Percentiles rank a stretch among this genome's conserved stretches.
Evolutionary conservation across 2,113 vertebrate genomes (phyloP).

Genomic region (Eretmochelys imbricata): DNA sequence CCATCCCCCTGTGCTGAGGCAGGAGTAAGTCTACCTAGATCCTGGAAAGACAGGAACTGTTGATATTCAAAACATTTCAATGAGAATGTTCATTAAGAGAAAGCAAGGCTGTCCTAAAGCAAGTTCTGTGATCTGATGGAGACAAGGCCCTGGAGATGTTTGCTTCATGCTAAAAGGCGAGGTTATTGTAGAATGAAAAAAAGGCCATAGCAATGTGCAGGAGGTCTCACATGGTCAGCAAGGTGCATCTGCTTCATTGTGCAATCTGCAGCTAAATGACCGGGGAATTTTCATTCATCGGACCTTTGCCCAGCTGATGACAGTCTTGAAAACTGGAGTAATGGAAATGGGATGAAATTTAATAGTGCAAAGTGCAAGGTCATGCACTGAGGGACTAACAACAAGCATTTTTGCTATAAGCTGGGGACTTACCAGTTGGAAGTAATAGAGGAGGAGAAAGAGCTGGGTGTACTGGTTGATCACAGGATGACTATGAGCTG

Average conservation of each 20-base stretch:
- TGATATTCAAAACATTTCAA: accelerated
- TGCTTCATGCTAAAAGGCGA: neutral
- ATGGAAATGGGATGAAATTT: too few species aligned
- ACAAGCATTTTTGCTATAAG: too few species aligned
- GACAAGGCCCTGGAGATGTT: neutral
- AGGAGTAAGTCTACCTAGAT: neutral
- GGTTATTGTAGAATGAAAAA: neutral
- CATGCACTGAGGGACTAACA: too few species aligned
- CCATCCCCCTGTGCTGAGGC: too few species aligned
- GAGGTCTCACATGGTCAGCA: neutral
- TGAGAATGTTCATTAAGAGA: neutral
- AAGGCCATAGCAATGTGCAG: accelerated
- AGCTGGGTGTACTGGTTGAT: too few species aligned
- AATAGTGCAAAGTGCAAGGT: too few species aligned
- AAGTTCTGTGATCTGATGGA: neutral
- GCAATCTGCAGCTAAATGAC: neutral
- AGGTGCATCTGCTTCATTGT: neutral
- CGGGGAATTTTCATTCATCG: accelerated
- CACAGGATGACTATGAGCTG: too few species aligned
- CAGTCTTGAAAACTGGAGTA: too few species aligned
- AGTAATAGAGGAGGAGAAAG: too few species aligned
- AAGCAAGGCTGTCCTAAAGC: neutral
- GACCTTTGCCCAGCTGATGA: neutral
- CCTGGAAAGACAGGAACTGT: neutral
- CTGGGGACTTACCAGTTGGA: too few species aligned